These are phyloP conservation scores for Lymantria monacha DNA, from an alignment of 2,888 invertebrate species.

Conservation along the genomic window DNA sequence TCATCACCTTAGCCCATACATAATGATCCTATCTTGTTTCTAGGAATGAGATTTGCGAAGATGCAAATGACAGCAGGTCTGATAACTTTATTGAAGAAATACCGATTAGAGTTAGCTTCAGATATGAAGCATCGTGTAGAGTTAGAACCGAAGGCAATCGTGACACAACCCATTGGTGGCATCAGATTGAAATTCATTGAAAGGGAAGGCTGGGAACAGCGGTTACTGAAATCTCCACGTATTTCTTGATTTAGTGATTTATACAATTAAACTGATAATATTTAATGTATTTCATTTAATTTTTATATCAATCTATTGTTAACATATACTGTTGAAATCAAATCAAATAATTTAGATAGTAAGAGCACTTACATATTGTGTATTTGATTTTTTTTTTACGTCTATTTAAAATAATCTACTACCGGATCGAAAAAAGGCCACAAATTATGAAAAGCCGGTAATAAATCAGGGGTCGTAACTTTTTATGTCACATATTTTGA, in stretches of 20 bases:
- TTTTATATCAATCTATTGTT: too few species aligned
- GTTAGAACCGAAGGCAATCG: constrained; percentile 14
- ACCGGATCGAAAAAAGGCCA: too few species aligned
- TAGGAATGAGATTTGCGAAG: constrained; percentile 44
- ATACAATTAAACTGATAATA: not conserved
- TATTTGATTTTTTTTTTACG: too few species aligned
- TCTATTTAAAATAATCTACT: too few species aligned
- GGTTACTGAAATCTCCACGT: constrained; percentile 4
- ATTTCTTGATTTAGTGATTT: not conserved
- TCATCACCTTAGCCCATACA: too few species aligned
- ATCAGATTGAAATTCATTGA: constrained; percentile 18
- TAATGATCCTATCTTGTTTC: not conserved
- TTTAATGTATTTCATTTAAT: too few species aligned
- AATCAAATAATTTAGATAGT: too few species aligned
- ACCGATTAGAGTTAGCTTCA: constrained; percentile 34
- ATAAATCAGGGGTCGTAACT: too few species aligned
- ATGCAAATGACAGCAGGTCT: constrained; percentile 51
- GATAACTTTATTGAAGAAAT: constrained; percentile 46
- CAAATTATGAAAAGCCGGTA: too few species aligned
- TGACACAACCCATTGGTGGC: constrained; percentile 15
- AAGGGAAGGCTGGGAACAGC: constrained; percentile 31
- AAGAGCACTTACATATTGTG: too few species aligned
- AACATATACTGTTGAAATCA: too few species aligned
- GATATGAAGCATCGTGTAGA: constrained; percentile 25
- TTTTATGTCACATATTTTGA: too few species aligned